Evolutionary conservation across 35 echinoderm and acorn worm genomes (phyloP).

Genomic region (Apostichopus japonicus): DNA sequence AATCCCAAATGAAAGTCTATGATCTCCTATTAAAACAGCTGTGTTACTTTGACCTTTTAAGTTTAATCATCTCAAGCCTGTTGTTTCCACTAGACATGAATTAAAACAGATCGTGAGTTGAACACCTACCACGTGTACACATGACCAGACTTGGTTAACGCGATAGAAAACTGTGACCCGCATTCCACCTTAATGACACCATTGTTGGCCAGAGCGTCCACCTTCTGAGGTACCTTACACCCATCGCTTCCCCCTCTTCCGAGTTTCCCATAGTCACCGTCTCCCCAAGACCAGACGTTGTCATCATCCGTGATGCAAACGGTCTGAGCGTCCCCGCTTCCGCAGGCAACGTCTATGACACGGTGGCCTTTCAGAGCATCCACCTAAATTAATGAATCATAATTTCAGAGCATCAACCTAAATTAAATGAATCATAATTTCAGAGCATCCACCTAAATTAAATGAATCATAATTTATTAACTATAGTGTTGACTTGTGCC

Average conservation of each 20-base stretch:
- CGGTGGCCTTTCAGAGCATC: slow-evolving; percentile 83
- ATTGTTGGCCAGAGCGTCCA: slow-evolving; percentile 70
- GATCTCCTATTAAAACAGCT: too few species aligned
- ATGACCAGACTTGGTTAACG: slow-evolving; percentile 85
- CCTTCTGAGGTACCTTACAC: slow-evolving; percentile 93
- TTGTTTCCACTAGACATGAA: too few species aligned
- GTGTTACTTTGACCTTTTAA: too few species aligned
- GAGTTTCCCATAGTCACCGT: slow-evolving; percentile 97
- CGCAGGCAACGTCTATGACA: slow-evolving; percentile 93
- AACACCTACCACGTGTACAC: slow-evolving; percentile 88
- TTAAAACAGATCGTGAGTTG: too few species aligned
- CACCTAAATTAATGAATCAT: slow-evolving; percentile 37
- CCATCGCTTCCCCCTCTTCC: slow-evolving; percentile 95
- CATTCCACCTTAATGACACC: slow-evolving; percentile 97
- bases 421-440: not conserved
- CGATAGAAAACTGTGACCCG: slow-evolving; percentile 96
- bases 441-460: slow-evolving; percentile 22
- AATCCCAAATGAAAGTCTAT: too few species aligned
- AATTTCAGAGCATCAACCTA: slow-evolving; percentile 42
- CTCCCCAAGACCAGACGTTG: slow-evolving; percentile 98
- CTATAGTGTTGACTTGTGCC: too few species aligned
- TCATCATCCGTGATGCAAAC: slow-evolving; percentile 95
- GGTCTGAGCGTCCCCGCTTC: slow-evolving; percentile 94
- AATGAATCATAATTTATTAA: not conserved
- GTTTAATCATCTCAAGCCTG: too few species aligned